Base-by-base conservation (phyloP, 2,888 invertebrate genomes). In the Hypsopygia costalis region DNA sequence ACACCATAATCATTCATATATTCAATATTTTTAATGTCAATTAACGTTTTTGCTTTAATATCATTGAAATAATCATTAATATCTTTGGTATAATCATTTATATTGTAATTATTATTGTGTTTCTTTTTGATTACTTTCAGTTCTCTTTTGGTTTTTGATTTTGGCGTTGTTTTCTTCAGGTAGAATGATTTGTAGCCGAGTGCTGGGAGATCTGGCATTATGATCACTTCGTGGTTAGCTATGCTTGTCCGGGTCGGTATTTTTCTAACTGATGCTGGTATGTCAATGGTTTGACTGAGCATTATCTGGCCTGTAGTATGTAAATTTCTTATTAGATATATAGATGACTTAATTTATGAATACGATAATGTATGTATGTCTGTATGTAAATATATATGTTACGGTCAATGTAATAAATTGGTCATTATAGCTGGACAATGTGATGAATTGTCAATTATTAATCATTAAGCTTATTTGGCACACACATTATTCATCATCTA, bases 161-260 rank as follows among this genome's bases (percentile, higher is more conserved):
- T 59, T 1, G 21, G 39, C 0, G 25, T 34, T 0, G 53, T 47
- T 48, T 69, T 76, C 35, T 51, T 54, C 0, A 93, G 63, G 51
- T 91, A 93, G 52, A 90, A 94, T 0, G 92, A 91, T 57, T 91
- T 91, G 53, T 91, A 94, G 0, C 94, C 69, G 0, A 95, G 82
- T 0, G 95, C 93, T 1, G 95, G 61, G 1, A 91, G 69, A 2
- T 72, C 58, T 0, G 93, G 93, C 9, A 89, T 58, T 65, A 97
- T 97, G 0, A 95, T 81, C 0, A 97, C 68, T 57, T 97, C 96
- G 53, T 90, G 86, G 0, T 83, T 90, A 0, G 96, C 94, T 1
- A 52, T 64, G 1, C 94, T 93, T 0, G 60, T 39, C 25, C 96
- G 81, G 25, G 93, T 94, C 0, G 85, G 82, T 25, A 95, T 90